Conservation (phyloP, 2,888 invertebrate genomes). For the Phalera bucephala region DNA sequence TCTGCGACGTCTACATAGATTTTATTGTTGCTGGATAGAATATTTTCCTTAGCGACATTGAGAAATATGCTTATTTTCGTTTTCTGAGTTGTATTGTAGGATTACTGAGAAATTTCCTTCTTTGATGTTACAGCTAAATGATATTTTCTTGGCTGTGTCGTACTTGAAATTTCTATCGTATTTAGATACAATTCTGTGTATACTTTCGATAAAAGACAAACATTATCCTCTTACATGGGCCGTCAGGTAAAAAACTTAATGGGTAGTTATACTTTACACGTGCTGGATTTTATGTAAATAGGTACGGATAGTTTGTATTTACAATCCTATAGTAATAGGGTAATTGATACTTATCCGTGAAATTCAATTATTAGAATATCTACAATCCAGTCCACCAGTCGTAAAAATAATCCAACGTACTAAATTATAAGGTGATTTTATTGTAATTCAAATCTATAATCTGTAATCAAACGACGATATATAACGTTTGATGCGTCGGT, state of each 20-base stretch:
- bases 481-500: conserved; percentile 39
- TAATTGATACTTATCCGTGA: too few species aligned
- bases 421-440: conserved; percentile 36
- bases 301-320: too few species aligned
- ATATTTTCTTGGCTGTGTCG: too few species aligned
- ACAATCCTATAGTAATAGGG: too few species aligned
- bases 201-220: too few species aligned
- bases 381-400: conserved; percentile 13
- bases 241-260: too few species aligned
- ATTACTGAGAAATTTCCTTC: not conserved
- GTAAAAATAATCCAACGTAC: conserved; percentile 32
- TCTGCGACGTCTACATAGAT: not conserved
- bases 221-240: too few species aligned
- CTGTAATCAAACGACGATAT: conserved; percentile 52
- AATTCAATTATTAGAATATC: conserved; percentile 24
- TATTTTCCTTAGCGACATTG: conserved; percentile 2
- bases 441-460: conserved; percentile 48
- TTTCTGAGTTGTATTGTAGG: conserved; percentile 5
- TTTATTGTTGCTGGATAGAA: not conserved
- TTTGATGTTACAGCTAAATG: too few species aligned
- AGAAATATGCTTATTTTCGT: conserved; percentile 7
- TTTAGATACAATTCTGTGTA: too few species aligned
- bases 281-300: too few species aligned
- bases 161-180: too few species aligned
- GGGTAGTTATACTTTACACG: too few species aligned